phyloP scores from a whole-genome alignment of 2,797 vertebrate genomes.

The Manis crassicaudata region DNA sequence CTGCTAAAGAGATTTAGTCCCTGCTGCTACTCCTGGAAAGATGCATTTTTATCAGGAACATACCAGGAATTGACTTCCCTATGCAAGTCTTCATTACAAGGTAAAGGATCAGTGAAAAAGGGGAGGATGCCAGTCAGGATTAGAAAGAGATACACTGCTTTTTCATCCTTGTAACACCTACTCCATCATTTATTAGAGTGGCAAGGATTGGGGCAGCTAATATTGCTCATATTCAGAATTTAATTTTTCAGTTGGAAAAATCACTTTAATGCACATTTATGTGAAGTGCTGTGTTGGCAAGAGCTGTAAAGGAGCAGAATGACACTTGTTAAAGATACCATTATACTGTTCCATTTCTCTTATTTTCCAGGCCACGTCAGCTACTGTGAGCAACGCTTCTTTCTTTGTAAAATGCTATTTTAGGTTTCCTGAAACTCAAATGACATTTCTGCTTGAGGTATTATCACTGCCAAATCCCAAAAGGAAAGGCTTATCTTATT shows the following conservation, averaged over 20 bases:
- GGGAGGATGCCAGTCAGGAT: background rate
- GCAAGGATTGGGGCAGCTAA: background rate
- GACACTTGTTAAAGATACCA: slow-evolving; percentile 36
- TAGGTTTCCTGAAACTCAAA: background rate
- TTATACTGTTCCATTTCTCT: slow-evolving; percentile 41
- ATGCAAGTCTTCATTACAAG: background rate
- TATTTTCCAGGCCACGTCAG: background rate
- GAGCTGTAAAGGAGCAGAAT: background rate
- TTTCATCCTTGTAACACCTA: slow-evolving; percentile 25
- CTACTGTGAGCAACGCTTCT: background rate
- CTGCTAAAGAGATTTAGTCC: background rate
- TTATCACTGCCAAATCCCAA: background rate
- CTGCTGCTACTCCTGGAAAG: background rate
- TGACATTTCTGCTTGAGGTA: background rate
- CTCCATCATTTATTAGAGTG: slow-evolving; percentile 1
- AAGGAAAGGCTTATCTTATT: slow-evolving; percentile 41
- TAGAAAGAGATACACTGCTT: background rate
- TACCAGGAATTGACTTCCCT: background rate
- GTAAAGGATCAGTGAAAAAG: background rate
- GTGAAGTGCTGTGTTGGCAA: background rate
- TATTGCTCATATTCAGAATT: background rate
- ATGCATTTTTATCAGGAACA: background rate
- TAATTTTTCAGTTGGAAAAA: slow-evolving; percentile 38
- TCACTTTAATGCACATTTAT: background rate
- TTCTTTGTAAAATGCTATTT: slow-evolving; percentile 48